A percentile compares a stretch with the other conserved stretches of the same genome.
Evolutionary conservation across 2,888 invertebrate species (phyloP).

Genomic region (Cephus rjabovi): DNA sequence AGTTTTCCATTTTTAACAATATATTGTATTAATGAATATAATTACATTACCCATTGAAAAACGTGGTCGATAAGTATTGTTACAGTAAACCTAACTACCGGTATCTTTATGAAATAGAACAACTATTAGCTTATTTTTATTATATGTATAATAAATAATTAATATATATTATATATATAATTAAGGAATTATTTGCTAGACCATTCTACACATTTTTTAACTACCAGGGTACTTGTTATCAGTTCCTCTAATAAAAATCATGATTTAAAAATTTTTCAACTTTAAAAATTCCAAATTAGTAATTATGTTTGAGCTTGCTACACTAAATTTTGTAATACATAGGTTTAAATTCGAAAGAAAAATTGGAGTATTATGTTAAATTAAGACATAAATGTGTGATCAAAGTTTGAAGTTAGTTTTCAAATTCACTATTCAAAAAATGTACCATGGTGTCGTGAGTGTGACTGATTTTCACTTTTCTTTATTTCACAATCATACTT

Average conservation of each 20-base stretch:
- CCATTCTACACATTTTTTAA: not conserved
- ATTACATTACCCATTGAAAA: no score
- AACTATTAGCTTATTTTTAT: no score
- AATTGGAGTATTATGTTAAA: not conserved
- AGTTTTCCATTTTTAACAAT: not conserved
- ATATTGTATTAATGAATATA: not conserved
- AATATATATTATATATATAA: no score
- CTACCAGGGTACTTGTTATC: not conserved
- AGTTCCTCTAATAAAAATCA: not conserved
- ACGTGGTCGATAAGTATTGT: no score
- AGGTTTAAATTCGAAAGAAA: not conserved
- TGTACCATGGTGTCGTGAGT: not conserved
- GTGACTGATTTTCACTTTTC: not conserved
- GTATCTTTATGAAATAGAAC: no score
- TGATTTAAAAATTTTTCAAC: not conserved
- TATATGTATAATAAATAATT: no score
- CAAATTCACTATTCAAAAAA: not conserved
- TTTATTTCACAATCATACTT: not conserved
- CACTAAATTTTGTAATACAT: not conserved
- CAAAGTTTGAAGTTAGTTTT: not conserved
- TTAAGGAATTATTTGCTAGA: no score
- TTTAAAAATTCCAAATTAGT: not conserved
- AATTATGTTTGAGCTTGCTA: not conserved
- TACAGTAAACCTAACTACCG: no score
- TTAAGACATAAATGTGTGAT: not conserved